A percentile compares a stretch with the other conserved stretches of the same genome.
These are phyloP conservation scores for Clavelina lepadiformis DNA, from an alignment of 23 tunicate species.

Conservation along the genomic window DNA sequence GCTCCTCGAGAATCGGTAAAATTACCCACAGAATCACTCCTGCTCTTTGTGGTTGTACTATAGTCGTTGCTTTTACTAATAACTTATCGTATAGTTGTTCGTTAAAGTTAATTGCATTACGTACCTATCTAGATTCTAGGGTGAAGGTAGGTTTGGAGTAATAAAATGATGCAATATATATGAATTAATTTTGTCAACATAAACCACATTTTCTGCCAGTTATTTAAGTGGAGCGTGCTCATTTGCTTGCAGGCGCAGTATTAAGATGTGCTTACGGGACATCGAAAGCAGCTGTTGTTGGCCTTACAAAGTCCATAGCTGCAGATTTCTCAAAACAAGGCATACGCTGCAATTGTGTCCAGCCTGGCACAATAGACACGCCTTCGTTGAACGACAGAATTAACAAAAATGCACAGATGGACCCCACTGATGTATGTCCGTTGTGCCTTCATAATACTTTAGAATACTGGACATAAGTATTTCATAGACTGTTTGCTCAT, in stretches of 20 bases:
- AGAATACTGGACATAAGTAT: not conserved
- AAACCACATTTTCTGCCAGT: no score
- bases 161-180: no score
- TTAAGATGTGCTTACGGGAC: conserved; percentile 83
- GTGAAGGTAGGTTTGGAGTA: no score
- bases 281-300: conserved; percentile 95
- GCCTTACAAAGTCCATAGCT: conserved; percentile 89
- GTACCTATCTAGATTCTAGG: no score
- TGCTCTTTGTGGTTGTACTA: no score
- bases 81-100: no score
- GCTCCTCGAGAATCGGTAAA: conserved; percentile 57
- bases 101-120: no score
- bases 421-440: conserved; percentile 23
- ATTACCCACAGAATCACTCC: no score
- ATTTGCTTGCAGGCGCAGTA: conserved; percentile 34
- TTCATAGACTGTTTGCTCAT: no score
- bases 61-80: no score
- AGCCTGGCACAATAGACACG: conserved; percentile 94
- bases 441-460: not conserved
- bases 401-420: conserved; percentile 28
- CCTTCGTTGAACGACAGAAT: conserved; percentile 79
- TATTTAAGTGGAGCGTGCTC: not conserved
- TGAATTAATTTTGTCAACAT: no score
- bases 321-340: conserved; percentile 76
- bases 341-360: conserved; percentile 92